Conservation (phyloP, 1,140 invertebrate genomes). For the Dendroctonus ponderosae region DNA sequence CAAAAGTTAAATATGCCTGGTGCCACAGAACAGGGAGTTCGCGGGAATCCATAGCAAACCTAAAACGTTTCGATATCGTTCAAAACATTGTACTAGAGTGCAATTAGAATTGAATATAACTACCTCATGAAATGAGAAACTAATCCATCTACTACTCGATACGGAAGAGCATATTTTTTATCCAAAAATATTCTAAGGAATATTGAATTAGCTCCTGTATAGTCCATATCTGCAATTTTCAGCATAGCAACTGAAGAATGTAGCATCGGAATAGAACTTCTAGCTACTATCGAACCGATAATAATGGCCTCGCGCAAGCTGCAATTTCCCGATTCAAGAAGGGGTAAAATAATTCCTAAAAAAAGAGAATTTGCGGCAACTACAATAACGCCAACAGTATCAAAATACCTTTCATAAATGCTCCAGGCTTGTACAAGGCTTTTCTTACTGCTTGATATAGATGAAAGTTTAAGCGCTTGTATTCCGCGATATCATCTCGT, state of each 20-base stretch:
- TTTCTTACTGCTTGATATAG: slow-evolving; percentile 93
- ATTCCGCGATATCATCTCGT: slow-evolving; percentile 93
- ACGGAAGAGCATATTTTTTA: slow-evolving; percentile 97
- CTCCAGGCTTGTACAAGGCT: slow-evolving; percentile 93
- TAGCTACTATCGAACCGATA: slow-evolving; percentile 85
- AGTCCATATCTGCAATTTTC: slow-evolving; percentile 97
- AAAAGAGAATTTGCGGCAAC: slow-evolving; percentile 15
- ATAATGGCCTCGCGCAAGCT: slow-evolving; percentile 95
- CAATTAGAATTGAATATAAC: background rate
- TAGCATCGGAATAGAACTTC: slow-evolving; percentile 92
- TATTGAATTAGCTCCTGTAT: slow-evolving; percentile 95
- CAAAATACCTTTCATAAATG: slow-evolving; percentile 96
- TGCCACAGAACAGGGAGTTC: slow-evolving; percentile 96
- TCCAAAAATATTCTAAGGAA: slow-evolving; percentile 93
- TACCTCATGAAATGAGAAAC: slow-evolving; percentile 92
- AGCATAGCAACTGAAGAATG: slow-evolving; percentile 94
- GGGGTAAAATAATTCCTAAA: slow-evolving; percentile 42
- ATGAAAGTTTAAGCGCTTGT: slow-evolving; percentile 95
- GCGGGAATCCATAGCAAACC: slow-evolving; percentile 80
- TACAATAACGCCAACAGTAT: slow-evolving; percentile 3
- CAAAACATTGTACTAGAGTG: background rate
- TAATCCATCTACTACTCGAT: slow-evolving; percentile 91
- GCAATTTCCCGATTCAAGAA: slow-evolving; percentile 76
- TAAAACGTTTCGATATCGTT: slow-evolving; percentile 47
- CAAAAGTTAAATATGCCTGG: slow-evolving; percentile 90